Percentiles rank a stretch among this genome's conserved stretches.
Evolutionary conservation across 2,113 vertebrate genomes (phyloP).

Genomic region (Suricata suricatta): DNA sequence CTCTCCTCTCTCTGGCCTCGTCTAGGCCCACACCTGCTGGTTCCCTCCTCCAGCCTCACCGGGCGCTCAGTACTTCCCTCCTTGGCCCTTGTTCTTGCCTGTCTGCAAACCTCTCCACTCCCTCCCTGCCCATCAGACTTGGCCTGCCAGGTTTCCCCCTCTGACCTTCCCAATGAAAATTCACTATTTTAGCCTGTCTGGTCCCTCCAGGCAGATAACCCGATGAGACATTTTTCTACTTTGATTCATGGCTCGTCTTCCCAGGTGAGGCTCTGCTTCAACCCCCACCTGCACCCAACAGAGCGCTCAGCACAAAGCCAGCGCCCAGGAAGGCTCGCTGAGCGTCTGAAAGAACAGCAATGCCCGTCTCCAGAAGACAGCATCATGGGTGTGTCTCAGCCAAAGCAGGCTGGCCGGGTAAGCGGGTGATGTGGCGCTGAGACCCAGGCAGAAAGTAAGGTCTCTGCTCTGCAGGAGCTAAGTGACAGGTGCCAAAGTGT

Average conservation of each 20-base stretch:
- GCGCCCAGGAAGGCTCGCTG: background rate
- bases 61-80: background rate
- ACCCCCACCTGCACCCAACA: background rate
- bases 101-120: background rate
- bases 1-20: background rate
- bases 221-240: background rate
- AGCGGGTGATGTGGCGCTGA: fast-evolving
- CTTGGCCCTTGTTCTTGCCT: too few species aligned
- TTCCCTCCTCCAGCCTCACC: background rate
- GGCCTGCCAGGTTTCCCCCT: background rate
- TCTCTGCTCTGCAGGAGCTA: background rate
- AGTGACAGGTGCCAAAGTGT: background rate
- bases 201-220: background rate
- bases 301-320: background rate
- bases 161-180: background rate
- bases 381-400: background rate
- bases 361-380: fast-evolving
- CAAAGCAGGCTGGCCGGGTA: fast-evolving
- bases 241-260: background rate
- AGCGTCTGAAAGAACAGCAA: fast-evolving
- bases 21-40: fast-evolving
- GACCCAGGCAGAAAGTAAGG: background rate
- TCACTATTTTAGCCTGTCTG: background rate
- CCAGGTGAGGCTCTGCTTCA: background rate
- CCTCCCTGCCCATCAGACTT: background rate